Evolutionary conservation across 2,888 invertebrate genomes (phyloP).

Genomic region (Metacarcinus magister): DNA sequence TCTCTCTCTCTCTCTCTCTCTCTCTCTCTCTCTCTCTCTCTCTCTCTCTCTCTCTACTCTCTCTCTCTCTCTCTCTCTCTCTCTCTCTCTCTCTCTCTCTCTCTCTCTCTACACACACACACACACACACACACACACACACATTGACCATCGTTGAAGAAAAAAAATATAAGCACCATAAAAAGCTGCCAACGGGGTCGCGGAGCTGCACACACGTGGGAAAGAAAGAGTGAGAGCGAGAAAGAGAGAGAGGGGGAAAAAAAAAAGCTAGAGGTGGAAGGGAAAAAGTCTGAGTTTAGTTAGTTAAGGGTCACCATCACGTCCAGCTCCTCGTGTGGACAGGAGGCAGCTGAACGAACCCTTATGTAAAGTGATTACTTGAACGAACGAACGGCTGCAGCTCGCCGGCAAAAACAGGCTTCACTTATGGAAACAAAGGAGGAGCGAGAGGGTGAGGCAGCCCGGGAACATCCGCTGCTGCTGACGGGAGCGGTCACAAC

Average conservation of each 20-base stretch:
- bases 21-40: slow-evolving; percentile 58
- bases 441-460: slow-evolving; percentile 51
- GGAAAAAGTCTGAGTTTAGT: slow-evolving; percentile 47
- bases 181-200: background rate
- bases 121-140: background rate
- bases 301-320: slow-evolving; percentile 36
- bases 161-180: background rate
- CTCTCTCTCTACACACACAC: too few species aligned
- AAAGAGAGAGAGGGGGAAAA: slow-evolving; percentile 18
- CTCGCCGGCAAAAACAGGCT: slow-evolving; percentile 37
- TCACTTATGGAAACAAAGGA: slow-evolving; percentile 49
- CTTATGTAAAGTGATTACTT: slow-evolving; percentile 53
- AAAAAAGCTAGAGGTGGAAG: background rate
- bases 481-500: slow-evolving; percentile 49
- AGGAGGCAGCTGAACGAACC: slow-evolving; percentile 27
- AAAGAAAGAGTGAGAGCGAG: slow-evolving; percentile 26
- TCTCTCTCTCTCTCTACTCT: slow-evolving; percentile 34
- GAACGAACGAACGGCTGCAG: slow-evolving; percentile 49
- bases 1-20: slow-evolving; percentile 21
- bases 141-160: slow-evolving; percentile 40
- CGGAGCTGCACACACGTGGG: slow-evolving; percentile 17
- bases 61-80: slow-evolving; percentile 35
- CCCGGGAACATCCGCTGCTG: slow-evolving; percentile 46
- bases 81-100: background rate
- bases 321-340: slow-evolving; percentile 17